Evolutionary conservation across 2,888 invertebrate species (phyloP), one percentile per base, ranked within the genome.

Genomic region (Baronia brevicornis): DNA sequence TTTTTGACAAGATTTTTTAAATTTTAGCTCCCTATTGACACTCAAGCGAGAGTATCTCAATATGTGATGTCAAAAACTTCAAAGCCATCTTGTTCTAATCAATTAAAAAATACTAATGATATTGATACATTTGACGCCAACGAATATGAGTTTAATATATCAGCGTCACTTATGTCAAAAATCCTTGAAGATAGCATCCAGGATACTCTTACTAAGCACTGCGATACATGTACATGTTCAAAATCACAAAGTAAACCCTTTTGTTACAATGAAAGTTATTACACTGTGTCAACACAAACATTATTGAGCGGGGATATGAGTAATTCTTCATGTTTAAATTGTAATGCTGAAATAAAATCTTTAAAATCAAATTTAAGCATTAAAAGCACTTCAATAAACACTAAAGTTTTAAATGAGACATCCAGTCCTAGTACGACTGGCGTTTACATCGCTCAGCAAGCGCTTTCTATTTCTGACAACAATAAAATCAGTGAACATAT

Each of bases 161-260:
- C 95, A 2, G 95, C 95, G 11, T 92, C 95, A 5, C 90, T 95
- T 29, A 93, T 96, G 92, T 95, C 95, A 2, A 95, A 95, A 84
- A 93, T 95, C 40, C 84, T 96, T 14, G 94, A 96, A 70, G 95
- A 95, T 56, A 87, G 93, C 38, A 94, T 95, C 50, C 90, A 92
- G 38, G 94, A 95, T 44, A 89, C 91, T 33, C 88, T 91, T 29
- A 87, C 90, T 1, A 93, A 93, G 66, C 94, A 94, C 60, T 94
- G 94, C 71, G 91, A 92, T 54, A 93, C 92, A 1, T 94, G 94
- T 55, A 89, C 89, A 22, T 94, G 94, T 64, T 85, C 87, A 32
- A 75, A 89, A 69, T 54, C 74, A 3, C 80, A 84, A 44, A 75
- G 60, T 28, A 85, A 85, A 52, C 85, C 85, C 5, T 85, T 85